Conservation (phyloP, 2,797 vertebrate genomes). For the Anas bernieri region DNA sequence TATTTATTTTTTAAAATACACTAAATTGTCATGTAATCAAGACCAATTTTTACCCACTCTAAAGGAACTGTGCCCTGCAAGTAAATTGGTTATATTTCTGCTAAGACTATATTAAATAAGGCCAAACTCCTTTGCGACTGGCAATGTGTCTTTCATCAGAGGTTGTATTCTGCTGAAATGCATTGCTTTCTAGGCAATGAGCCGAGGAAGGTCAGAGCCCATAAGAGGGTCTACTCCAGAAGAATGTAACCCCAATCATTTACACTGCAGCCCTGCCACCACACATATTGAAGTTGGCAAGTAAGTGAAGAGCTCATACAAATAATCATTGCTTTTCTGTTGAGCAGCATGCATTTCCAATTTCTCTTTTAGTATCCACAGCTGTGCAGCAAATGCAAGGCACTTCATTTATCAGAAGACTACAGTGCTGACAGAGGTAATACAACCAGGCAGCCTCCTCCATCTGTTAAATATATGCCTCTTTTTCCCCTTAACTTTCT, state of each 20-base stretch:
- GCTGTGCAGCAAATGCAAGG: constrained; percentile 11
- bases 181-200: neutral
- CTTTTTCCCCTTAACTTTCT: neutral
- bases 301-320: constrained; percentile 1
- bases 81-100: constrained; percentile 16
- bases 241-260: neutral
- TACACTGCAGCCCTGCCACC: neutral
- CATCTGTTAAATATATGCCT: constrained; percentile 8
- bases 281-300: neutral
- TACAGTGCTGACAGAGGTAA: constrained; percentile 11
- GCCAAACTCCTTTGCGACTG: constrained; percentile 5
- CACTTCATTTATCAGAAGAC: constrained; percentile 24
- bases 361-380: constrained; percentile 7
- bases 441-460: constrained; percentile 17
- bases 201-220: neutral
- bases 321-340: constrained; percentile 32
- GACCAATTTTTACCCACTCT: neutral
- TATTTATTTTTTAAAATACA: neutral
- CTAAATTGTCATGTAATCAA: neutral
- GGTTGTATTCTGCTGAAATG: neutral
- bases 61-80: neutral
- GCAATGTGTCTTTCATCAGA: constrained; percentile 11
- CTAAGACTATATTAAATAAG: constrained; percentile 3
- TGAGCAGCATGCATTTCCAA: neutral
- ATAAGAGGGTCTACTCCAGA: neutral